These are phyloP conservation scores for Agrotis exclamationis DNA, from an alignment of 2,888 invertebrate species.

Conservation along the genomic window DNA sequence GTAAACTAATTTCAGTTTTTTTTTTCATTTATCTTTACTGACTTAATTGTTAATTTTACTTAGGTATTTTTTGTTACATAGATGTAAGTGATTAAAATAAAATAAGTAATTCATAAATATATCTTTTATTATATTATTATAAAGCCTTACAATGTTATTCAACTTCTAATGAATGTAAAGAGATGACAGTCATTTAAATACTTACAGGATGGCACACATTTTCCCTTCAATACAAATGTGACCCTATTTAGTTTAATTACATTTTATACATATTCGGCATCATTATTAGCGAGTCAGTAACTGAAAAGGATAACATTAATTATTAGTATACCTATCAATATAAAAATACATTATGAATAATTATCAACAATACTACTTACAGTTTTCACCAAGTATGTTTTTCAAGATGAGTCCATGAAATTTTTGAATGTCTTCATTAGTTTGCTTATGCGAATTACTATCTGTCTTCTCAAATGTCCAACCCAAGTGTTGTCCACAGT, in stretches of 20 bases:
- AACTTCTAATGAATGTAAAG: constrained; percentile 33
- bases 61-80: constrained; percentile 64
- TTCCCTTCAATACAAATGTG: constrained; percentile 32
- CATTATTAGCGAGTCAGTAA: constrained; percentile 90
- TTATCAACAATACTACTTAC: constrained; percentile 75
- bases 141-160: constrained; percentile 49
- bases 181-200: constrained; percentile 51
- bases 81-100: constrained; percentile 61
- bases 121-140: constrained; percentile 51
- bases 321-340: not conserved
- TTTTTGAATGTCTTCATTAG: constrained; percentile 70
- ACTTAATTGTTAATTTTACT: constrained; percentile 53
- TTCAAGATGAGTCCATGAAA: constrained; percentile 88
- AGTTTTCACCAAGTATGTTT: constrained; percentile 88
- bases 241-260: constrained; percentile 63
- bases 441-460: constrained; percentile 67
- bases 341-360: not conserved
- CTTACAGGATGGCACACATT: constrained; percentile 44
- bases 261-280: constrained; percentile 88
- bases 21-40: constrained; percentile 37
- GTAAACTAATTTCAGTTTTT: constrained; percentile 38
- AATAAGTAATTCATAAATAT: constrained; percentile 61
- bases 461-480: constrained; percentile 91
- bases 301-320: constrained; percentile 79
- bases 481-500: constrained; percentile 92